phyloP scores from a whole-genome alignment of 2,113 vertebrate species.

The Poeciliopsis prolifica region DNA sequence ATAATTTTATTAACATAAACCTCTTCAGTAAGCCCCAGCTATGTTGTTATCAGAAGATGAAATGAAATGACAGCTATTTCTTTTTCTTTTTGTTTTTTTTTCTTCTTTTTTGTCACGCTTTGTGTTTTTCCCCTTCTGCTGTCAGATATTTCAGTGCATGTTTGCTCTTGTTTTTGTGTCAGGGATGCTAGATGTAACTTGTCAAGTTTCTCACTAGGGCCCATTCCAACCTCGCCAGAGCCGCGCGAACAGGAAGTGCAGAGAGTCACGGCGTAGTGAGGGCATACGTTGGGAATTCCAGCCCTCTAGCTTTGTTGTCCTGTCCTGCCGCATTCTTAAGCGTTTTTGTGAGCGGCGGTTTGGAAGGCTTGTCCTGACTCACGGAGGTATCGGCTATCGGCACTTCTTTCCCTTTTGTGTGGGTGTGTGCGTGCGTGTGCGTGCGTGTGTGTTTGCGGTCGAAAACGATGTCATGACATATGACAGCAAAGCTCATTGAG shows the following conservation, averaged over 20 bases:
- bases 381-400: slow-evolving; percentile 61
- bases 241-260: slow-evolving; percentile 73
- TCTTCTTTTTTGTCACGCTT: not conserved
- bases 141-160: not conserved
- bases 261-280: slow-evolving; percentile 60
- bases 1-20: too few relatives aligned
- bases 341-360: slow-evolving; percentile 34
- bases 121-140: not conserved
- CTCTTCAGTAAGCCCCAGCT: too few relatives aligned
- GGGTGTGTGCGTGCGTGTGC: slow-evolving; percentile 6
- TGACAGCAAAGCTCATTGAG: slow-evolving; percentile 65
- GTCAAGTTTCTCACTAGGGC: slow-evolving; percentile 47
- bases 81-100: too few relatives aligned
- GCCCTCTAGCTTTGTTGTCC: slow-evolving; percentile 76
- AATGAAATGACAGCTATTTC: not conserved
- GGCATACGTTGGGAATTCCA: slow-evolving; percentile 72
- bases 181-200: slow-evolving; percentile 37
- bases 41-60: not conserved
- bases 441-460: not conserved
- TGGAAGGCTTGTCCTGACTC: slow-evolving; percentile 55
- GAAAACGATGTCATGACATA: slow-evolving; percentile 49
- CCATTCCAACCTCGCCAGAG: slow-evolving; percentile 55
- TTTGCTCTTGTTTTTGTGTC: slow-evolving; percentile 21
- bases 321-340: slow-evolving; percentile 77
- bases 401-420: slow-evolving; percentile 36